Conservation (phyloP, 2,797 vertebrate species). For the Pristis pectinata region DNA sequence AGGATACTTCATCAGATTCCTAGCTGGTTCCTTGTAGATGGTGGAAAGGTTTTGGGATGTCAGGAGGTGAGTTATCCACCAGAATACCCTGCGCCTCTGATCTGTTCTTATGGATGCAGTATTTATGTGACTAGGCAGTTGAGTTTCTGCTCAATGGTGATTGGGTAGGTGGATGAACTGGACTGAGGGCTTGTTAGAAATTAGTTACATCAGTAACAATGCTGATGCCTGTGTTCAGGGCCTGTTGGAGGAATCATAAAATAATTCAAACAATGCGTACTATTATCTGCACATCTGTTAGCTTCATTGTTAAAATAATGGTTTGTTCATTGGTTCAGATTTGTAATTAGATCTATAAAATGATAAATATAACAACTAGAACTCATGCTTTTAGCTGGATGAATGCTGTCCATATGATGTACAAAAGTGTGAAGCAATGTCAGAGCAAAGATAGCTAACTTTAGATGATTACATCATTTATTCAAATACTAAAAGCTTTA, state of each 20-base stretch:
- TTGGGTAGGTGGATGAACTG: neutral
- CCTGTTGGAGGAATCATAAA: neutral
- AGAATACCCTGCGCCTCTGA: no score
- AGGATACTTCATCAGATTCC: no score
- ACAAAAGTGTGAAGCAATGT: neutral
- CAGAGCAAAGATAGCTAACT: neutral
- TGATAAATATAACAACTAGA: neutral
- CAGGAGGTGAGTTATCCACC: no score
- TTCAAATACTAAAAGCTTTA: neutral
- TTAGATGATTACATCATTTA: neutral
- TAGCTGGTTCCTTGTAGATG: no score
- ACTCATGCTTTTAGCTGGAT: neutral
- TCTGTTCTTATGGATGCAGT: no score
- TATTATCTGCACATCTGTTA: neutral
- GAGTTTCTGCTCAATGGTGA: no score
- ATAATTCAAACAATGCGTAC: neutral
- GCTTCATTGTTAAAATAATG: neutral
- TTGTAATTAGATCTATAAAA: neutral
- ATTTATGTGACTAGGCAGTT: no score
- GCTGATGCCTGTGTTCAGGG: neutral
- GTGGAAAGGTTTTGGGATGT: no score
- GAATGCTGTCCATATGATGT: neutral
- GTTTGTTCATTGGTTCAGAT: neutral
- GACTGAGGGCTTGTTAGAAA: neutral
- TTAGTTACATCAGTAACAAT: neutral